A percentile compares a stretch with the other conserved stretches of the same genome.
phyloP scores from a whole-genome alignment of 2,113 vertebrate genomes.

The Cololabis saira region DNA sequence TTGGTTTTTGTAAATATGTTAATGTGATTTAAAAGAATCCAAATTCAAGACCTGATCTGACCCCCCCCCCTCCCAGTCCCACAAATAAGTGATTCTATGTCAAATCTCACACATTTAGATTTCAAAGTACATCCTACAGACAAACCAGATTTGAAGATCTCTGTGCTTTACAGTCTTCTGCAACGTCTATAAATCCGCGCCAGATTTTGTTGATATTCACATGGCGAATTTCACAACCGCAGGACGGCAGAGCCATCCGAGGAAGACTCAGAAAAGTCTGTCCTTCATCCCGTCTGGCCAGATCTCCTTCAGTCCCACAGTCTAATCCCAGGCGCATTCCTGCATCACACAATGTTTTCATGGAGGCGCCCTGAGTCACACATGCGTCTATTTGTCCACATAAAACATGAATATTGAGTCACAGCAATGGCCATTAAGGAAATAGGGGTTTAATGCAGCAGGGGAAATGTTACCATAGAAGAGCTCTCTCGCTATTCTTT shows the following conservation, averaged over 20 bases:
- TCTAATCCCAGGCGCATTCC: conserved; percentile 9
- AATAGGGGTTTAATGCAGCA: conserved; percentile 27
- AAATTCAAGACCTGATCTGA: not conserved
- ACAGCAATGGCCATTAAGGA: conserved; percentile 24
- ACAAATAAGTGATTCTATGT: not conserved
- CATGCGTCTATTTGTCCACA: conserved; percentile 32
- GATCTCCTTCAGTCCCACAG: conserved; percentile 9
- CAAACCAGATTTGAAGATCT: not conserved
- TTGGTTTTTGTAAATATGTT: too few relatives aligned
- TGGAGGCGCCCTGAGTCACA: conserved; percentile 55
- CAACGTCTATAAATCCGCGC: conserved; percentile 30
- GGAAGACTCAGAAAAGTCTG: conserved; percentile 67
- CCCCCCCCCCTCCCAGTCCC: not conserved
- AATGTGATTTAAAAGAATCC: not conserved
- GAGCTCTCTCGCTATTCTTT: not conserved
- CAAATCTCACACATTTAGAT: too few relatives aligned
- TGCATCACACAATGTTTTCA: conserved; percentile 57
- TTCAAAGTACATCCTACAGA: too few relatives aligned
- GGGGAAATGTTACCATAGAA: conserved; percentile 16
- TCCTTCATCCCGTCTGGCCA: conserved; percentile 30
- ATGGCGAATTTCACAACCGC: conserved; percentile 51
- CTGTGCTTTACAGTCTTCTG: not conserved
- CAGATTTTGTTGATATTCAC: conserved; percentile 22
- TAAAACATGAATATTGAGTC: conserved; percentile 27
- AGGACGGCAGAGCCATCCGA: conserved; percentile 34